These are phyloP conservation scores for Papilio demoleus DNA, from an alignment of 2,888 invertebrate genomes.

Conservation along the genomic window DNA sequence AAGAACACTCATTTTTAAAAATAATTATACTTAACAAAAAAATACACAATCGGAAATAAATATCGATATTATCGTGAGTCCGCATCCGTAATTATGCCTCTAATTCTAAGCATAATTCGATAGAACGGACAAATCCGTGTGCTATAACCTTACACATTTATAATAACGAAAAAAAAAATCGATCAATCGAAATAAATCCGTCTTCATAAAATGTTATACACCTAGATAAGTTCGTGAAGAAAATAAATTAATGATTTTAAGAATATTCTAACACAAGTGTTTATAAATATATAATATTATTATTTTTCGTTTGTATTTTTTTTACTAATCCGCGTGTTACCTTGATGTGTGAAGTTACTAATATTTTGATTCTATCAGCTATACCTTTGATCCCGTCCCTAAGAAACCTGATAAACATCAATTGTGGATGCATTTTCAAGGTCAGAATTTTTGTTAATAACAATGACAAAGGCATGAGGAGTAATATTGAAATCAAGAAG, in stretches of 20 bases:
- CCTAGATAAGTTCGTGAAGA: constrained; percentile 80
- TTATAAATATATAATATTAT: constrained; percentile 84
- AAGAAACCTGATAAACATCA: background rate
- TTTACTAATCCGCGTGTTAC: constrained; percentile 76
- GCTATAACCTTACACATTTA: constrained; percentile 36
- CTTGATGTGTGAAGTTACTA: constrained; percentile 55
- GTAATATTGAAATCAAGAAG: constrained; percentile 54
- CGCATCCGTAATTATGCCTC: constrained; percentile 5
- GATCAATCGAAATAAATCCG: constrained; percentile 69
- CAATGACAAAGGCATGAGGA: constrained; percentile 67
- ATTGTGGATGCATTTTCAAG: background rate
- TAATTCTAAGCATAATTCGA: constrained; percentile 4
- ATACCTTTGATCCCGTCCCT: constrained; percentile 51
- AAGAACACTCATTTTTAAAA: background rate
- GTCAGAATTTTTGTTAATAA: constrained; percentile 54
- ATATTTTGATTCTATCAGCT: constrained; percentile 79
- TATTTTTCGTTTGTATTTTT: constrained; percentile 80
- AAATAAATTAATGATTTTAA: constrained; percentile 83
- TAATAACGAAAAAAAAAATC: constrained; percentile 53
- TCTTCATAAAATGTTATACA: constrained; percentile 76
- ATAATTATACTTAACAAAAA: background rate
- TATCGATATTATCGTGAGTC: constrained; percentile 9
- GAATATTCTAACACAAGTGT: constrained; percentile 84
- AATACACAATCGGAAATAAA: background rate
- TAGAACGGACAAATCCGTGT: constrained; percentile 20